These are phyloP conservation scores for Kryptopterus vitreolus DNA, from an alignment of 2,797 vertebrate species.

Conservation along the genomic window DNA sequence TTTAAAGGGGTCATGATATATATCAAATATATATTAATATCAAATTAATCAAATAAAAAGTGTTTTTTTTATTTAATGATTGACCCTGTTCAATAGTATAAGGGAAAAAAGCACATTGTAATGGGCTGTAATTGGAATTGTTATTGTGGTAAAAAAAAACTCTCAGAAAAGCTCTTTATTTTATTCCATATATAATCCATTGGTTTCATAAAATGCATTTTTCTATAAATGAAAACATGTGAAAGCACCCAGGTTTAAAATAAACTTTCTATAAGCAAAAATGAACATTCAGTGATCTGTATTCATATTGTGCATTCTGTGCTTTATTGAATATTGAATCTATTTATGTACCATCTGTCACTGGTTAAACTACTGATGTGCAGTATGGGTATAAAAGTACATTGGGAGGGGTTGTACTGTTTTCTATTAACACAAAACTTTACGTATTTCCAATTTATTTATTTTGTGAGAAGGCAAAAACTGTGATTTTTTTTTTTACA, in stretches of 20 bases:
- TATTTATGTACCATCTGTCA: neutral
- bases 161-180: neutral
- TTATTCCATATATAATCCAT: neutral
- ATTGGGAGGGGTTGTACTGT: neutral
- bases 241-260: neutral
- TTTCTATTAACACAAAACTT: neutral
- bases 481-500: neutral
- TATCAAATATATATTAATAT: too few relatives aligned
- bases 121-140: neutral
- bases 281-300: neutral
- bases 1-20: neutral
- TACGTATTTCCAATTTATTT: constrained; percentile 15
- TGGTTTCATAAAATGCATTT: neutral
- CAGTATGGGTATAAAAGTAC: neutral
- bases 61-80: neutral
- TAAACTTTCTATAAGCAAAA: neutral
- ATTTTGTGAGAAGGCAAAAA: neutral
- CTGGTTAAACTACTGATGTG: neutral
- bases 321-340: neutral
- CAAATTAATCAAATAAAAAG: neutral
- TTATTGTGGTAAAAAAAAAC: too few relatives aligned
- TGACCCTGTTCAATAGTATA: neutral
- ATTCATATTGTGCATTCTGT: neutral
- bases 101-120: neutral
- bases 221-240: neutral